These are phyloP conservation scores for Forpus xanthops DNA, from an alignment of 2,797 vertebrate species.

Conservation along the genomic window DNA sequence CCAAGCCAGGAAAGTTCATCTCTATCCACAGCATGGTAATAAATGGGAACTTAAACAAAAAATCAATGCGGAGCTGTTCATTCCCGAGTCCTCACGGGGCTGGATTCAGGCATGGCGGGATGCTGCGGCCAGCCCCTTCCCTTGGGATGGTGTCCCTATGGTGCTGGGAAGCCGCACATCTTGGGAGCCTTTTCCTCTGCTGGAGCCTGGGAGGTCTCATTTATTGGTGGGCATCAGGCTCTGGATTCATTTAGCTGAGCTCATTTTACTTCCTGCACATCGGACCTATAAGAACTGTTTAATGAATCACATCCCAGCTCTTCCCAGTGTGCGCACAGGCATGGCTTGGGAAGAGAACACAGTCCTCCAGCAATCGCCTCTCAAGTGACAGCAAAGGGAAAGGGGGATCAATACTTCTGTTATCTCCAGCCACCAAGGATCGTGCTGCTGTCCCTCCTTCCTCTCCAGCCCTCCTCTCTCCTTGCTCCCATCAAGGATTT, in stretches of 20 bases:
- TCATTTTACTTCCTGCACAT: neutral
- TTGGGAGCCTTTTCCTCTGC: neutral
- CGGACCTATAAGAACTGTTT: neutral
- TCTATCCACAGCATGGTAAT: neutral
- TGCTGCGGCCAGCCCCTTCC: neutral
- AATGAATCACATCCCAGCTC: neutral
- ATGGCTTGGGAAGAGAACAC: neutral
- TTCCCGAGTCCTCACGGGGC: neutral
- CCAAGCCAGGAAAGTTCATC: neutral
- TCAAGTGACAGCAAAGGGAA: neutral
- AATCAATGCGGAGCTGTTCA: neutral
- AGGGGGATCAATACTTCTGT: neutral
- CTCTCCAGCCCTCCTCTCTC: neutral
- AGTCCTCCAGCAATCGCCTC: neutral
- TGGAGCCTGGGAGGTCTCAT: fast-evolving
- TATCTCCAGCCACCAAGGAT: neutral
- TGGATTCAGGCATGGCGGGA: neutral
- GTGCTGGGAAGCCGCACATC: neutral
- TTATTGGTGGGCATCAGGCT: neutral
- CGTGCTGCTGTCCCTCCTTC: neutral
- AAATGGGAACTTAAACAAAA: constrained; percentile 39
- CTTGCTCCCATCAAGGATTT: neutral
- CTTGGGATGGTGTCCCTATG: fast-evolving
- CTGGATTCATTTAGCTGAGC: neutral
- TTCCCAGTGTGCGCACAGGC: neutral